Evolutionary conservation across 2,888 invertebrate genomes (phyloP).

Genomic region (Deladenus siricidicola): DNA sequence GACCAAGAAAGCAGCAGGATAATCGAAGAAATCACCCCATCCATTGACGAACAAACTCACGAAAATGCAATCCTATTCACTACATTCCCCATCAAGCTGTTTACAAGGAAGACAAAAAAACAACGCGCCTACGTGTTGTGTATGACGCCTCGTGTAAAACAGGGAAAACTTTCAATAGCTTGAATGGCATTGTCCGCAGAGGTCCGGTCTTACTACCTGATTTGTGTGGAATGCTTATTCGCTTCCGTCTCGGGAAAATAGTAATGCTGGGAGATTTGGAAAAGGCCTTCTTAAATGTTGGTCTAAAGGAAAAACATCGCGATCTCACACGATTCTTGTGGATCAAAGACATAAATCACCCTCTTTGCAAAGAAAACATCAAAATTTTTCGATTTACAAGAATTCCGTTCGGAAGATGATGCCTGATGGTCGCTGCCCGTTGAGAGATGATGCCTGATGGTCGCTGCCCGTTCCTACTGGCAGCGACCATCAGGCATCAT

Average conservation of each 20-base stretch:
- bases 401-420: conserved; percentile 29
- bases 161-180: background rate
- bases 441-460: conserved; percentile 29
- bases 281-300: conserved; percentile 28
- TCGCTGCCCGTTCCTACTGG: conserved; percentile 28
- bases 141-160: conserved; percentile 6
- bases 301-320: conserved; percentile 13
- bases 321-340: conserved; percentile 25
- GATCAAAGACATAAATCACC: conserved; percentile 13
- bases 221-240: conserved; percentile 1
- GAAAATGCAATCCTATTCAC: too few species aligned
- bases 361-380: conserved; percentile 14
- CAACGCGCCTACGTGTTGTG: background rate
- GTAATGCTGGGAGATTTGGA: conserved; percentile 22
- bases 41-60: too few species aligned
- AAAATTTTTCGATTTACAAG: conserved; percentile 14
- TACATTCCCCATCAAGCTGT: background rate
- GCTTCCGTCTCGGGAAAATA: background rate
- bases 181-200: conserved; percentile 5
- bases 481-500: conserved; percentile 19
- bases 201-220: conserved; percentile 6
- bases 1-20: too few species aligned
- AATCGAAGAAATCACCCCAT: too few species aligned
- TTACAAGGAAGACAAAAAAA: background rate
- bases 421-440: conserved; percentile 18